Evolutionary conservation across 2,113 vertebrate genomes (phyloP), one percentile per base, ranked within the genome.

Genomic region (Carassius carassius): DNA sequence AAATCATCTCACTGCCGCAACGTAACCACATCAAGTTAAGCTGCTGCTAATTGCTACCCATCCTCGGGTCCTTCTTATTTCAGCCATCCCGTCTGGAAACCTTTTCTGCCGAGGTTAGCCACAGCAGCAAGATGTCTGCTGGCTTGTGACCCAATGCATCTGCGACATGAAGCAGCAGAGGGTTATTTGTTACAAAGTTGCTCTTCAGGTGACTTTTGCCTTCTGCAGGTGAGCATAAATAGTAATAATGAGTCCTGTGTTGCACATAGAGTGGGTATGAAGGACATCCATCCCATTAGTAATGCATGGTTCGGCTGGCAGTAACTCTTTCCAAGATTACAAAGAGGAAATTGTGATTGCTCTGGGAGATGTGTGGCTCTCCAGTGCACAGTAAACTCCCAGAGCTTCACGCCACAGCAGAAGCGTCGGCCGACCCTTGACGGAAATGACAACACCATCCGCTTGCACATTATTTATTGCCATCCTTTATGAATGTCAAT

Each of bases 301-400:
- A 89, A 91, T 91, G 92, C 90, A 89, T 87, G 62, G 37, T 32
- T 89, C 81, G 86, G 37, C 74, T 87, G 82, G 82, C 79, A 51
- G n/a, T 74, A 78, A 72, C 73, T 87, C 73, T 58, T 89, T 87
- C 86, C 88, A 65, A 84, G 86, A 91, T 86, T 87, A 86, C 88
- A 89, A 76, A 80, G 74, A 77, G 25, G 73, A 87, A 84, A 81
- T 84, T 23, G 10, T 90, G 88, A 93, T 92, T 91, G 87, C 90
- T 92, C 89, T 90, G 85, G 90, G 90, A 90, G 88, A 90, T 86
- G 87, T 86, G 89, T 91, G 91, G 91, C 89, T 93, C 91, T 93
- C 90, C 85, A 84, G 90, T 86, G 79, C 1, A 41, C 87, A 86
- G 86, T 91, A 91, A 88, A 89, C 70, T 84, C 89, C 86, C 86